phyloP scores from a whole-genome alignment of 2,797 vertebrate genomes.

The Sphaeramia orbicularis region DNA sequence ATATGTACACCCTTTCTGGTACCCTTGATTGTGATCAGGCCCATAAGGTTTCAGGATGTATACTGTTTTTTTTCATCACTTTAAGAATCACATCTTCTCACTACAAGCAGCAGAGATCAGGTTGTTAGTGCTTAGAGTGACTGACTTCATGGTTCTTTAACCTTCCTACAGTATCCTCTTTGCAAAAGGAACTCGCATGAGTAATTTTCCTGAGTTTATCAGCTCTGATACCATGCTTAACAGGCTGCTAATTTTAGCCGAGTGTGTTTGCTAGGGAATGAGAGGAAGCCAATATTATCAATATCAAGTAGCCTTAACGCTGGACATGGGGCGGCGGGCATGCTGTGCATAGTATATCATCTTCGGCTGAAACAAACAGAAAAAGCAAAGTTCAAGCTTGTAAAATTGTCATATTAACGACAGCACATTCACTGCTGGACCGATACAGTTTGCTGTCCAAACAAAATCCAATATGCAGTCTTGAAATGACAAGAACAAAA shows the following conservation, averaged over 20 bases:
- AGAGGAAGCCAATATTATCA: slow-evolving; percentile 69
- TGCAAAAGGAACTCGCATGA: slow-evolving; percentile 42
- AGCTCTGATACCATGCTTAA: slow-evolving; percentile 50
- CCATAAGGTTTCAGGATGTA: no score
- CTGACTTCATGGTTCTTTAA: neutral
- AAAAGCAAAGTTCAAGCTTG: neutral
- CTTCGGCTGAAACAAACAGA: slow-evolving; percentile 7
- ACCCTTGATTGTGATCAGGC: no score
- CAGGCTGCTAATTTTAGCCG: slow-evolving; percentile 66
- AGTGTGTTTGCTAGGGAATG: slow-evolving; percentile 28
- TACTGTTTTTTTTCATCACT: no score
- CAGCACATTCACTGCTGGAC: neutral
- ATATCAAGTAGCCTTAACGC: slow-evolving; percentile 59
- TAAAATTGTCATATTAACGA: slow-evolving; percentile 24
- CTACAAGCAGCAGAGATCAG: no score
- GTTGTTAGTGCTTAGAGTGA: no score
- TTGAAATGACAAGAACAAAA: slow-evolving; percentile 7
- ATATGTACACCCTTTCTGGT: no score
- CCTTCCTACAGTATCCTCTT: slow-evolving; percentile 1
- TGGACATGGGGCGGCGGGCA: slow-evolving; percentile 20
- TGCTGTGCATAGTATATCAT: slow-evolving; percentile 21
- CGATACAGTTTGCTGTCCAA: slow-evolving; percentile 1
- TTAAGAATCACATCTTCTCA: no score
- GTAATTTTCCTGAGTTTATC: slow-evolving; percentile 61
- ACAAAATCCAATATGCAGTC: neutral